Base-by-base conservation (phyloP, 1,140 invertebrate species). In the Asbolus verrucosus region DNA sequence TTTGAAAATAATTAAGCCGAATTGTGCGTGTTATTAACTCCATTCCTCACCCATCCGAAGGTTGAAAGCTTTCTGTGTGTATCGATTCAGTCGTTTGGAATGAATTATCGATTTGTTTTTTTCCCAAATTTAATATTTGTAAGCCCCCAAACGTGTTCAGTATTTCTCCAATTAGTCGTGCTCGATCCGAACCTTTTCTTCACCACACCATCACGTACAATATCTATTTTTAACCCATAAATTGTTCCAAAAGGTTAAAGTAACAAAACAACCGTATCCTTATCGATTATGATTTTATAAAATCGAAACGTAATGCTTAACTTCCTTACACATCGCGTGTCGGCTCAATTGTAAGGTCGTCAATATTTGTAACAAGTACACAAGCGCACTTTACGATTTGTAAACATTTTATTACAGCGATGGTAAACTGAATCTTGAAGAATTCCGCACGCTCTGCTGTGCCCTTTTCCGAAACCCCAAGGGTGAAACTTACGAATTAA, bases 391-490 rank as follows among this genome's bases (percentile, higher is more conserved):
- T 41, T n/a, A n/a, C n/a, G n/a, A n/a, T n/a, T n/a, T n/a, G 18
- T 63, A 59, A 38, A 67, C 31, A 73, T 75, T 75, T 76, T 60
- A 71, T 81, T 82, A 0, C 77, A 86, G 84, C 65, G 84, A 88
- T 71, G 83, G 81, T 1, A 80, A 76, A 19, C 76, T 89, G 50
- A 83, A 85, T 74, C 78, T 84, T 31, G 73, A 78, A 18, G 87
- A 89, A 76, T 90, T 90, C 73, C 81, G 79, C n/a, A 77, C 79
- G 8, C 76, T 89, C 9, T 88, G 85, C 61, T 77, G 81, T 43
- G 82, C 84, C 15, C 73, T 90, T 0, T 90, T 90, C 74, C 79
- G 84, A 1, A 82, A 83, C 73, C 82, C 85, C 24, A 82, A 83
- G 33, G 85, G 88, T 2, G 81, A 85, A 24, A 78, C 84, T 3